These are phyloP conservation scores for Halichoeres trimaculatus DNA, from an alignment of 2,113 vertebrate genomes.

Conservation along the genomic window DNA sequence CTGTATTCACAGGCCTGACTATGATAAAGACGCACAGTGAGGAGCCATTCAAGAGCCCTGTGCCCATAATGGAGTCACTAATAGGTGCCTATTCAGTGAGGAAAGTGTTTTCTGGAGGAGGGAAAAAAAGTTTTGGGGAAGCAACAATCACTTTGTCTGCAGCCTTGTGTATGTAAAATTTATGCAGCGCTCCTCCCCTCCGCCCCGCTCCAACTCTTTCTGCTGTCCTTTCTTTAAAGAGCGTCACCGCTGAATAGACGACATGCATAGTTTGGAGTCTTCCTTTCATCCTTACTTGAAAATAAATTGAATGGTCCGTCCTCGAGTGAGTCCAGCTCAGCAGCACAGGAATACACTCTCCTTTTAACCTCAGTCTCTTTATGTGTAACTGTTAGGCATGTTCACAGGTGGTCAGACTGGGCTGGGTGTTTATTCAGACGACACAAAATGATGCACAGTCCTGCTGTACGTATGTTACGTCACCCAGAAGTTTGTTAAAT, in stretches of 20 bases:
- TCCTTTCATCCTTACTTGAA: slow-evolving; percentile 80
- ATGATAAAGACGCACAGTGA: slow-evolving; percentile 85
- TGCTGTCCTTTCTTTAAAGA: slow-evolving; percentile 72
- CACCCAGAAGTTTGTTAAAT: no score
- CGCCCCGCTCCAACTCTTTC: slow-evolving; percentile 55
- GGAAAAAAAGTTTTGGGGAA: slow-evolving; percentile 79
- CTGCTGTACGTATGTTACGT: no score
- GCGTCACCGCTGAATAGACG: slow-evolving; percentile 77
- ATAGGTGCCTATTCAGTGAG: slow-evolving; percentile 86
- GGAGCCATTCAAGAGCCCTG: slow-evolving; percentile 83
- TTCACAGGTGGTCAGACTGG: slow-evolving; percentile 19
- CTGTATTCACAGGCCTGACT: slow-evolving; percentile 77
- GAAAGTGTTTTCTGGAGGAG: slow-evolving; percentile 85
- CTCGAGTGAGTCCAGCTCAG: slow-evolving; percentile 69
- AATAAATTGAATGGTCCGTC: slow-evolving; percentile 78
- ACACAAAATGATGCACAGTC: background rate
- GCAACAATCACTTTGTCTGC: slow-evolving; percentile 84
- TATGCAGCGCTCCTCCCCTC: slow-evolving; percentile 77
- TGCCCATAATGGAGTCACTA: slow-evolving; percentile 87
- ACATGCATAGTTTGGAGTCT: slow-evolving; percentile 81
- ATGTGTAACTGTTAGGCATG: slow-evolving; percentile 7
- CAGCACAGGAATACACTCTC: slow-evolving; percentile 18
- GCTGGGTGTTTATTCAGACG: background rate
- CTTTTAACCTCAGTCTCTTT: slow-evolving; percentile 5
- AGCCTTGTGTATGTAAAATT: slow-evolving; percentile 83